These are phyloP conservation scores for Porphyrio hochstetteri DNA, from an alignment of 2,113 vertebrate genomes.

Conservation along the genomic window DNA sequence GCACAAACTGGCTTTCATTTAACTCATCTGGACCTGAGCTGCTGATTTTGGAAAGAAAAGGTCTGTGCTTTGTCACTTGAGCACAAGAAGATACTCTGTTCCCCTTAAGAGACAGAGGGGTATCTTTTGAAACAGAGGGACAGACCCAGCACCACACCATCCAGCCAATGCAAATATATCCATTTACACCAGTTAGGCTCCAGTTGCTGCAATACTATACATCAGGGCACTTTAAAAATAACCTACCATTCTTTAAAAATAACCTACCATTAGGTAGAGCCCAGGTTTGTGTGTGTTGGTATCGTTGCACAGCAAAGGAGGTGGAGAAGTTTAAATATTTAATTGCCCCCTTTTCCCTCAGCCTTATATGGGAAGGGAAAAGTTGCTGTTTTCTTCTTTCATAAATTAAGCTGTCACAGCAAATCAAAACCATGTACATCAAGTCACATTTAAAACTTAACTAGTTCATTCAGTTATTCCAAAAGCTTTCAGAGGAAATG, in stretches of 20 bases:
- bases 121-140: background rate
- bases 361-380: background rate
- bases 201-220: background rate
- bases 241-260: background rate
- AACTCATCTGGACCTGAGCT: background rate
- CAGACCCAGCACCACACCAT: background rate
- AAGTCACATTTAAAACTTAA: background rate
- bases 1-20: background rate
- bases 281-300: background rate
- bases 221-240: background rate
- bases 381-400: background rate
- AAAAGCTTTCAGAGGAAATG: background rate
- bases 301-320: background rate
- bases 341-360: background rate
- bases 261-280: background rate
- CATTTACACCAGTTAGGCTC: background rate
- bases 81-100: background rate
- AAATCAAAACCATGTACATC: background rate
- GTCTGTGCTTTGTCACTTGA: background rate
- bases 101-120: background rate
- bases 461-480: background rate
- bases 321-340: background rate
- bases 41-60: background rate
- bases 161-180: background rate
- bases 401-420: background rate